Percentiles rank a stretch among this genome's conserved stretches.
Evolutionary conservation across 2,113 vertebrate genomes (phyloP).

Genomic region (Otis tarda): DNA sequence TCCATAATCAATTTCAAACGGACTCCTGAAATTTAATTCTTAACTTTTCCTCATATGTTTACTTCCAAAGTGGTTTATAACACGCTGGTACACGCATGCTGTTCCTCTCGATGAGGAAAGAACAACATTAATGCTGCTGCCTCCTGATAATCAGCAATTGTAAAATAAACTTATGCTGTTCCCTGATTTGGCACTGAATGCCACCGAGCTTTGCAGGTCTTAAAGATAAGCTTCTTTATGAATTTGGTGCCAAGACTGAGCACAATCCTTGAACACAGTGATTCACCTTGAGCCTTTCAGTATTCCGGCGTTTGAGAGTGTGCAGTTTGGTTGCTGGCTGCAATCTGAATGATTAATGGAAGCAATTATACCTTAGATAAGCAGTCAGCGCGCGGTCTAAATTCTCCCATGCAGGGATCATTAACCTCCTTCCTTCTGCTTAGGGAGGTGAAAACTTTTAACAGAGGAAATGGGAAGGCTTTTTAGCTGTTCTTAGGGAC

Average conservation of each 20-base stretch:
- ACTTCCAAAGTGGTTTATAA: background rate
- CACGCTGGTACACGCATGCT: background rate
- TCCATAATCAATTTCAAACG: background rate
- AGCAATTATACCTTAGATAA: background rate
- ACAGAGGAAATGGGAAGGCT: background rate
- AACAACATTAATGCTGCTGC: background rate
- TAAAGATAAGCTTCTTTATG: conserved; percentile 6
- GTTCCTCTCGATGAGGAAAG: background rate
- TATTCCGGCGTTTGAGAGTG: fast-evolving
- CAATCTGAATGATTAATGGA: background rate
- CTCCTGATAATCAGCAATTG: background rate
- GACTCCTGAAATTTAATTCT: background rate
- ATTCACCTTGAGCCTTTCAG: background rate
- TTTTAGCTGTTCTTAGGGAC: background rate
- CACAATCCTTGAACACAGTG: background rate
- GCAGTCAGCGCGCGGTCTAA: background rate
- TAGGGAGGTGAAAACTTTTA: background rate
- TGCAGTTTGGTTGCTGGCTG: background rate
- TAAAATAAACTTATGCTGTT: background rate
- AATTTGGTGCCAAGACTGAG: background rate
- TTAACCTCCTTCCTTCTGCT: background rate
- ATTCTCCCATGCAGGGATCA: background rate
- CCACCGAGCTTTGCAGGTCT: background rate
- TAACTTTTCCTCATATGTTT: background rate
- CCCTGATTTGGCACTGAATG: background rate